Evolutionary conservation across 2,113 vertebrate genomes (phyloP), one percentile per base, ranked within the genome.

Genomic region (Tragelaphus strepsiceros): DNA sequence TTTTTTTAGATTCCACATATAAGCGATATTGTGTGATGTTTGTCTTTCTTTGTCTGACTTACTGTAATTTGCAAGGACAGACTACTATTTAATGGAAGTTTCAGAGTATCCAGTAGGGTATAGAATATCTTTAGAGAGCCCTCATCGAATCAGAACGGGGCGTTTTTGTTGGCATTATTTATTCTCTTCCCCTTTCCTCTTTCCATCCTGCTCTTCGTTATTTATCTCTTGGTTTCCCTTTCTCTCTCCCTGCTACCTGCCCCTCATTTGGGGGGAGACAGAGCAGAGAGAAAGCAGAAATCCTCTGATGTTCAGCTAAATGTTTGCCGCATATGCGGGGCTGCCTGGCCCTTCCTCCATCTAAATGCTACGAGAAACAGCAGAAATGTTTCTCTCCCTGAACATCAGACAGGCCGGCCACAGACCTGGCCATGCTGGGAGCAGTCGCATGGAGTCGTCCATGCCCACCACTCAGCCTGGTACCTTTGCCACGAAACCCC

Each of bases 361-460:
- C 58, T 91, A 78, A 77, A 91, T 96, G 85, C 74, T 88, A 9
- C 2, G 46, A 93, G 86, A 97, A 91, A 49, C 28, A 1, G 24
- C 46, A 90, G 96, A 83, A 95, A 51, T 12, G 26, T 61, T 95
- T 91, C n/a, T 88, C 54, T 83, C 88, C 93, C 78, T 51, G 35
- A 51, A n/a, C 67, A 64, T 26, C 46, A 12, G 22, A 92, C 30
- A 0, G n/a, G 2, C 62, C 85, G 94, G 97, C 93, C 91, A 88
- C 78, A 53, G 88, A 30, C 9, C 62, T 9, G 0, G 5, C 5
- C 7, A 1, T 6, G 21, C 95, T 30, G 39, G 28, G 80, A 88
- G 6, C 9, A 0, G 7, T 54, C 19, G 1, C 30, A 1, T 4
- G 15, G 17, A 6, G 71, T 67, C 84, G 61, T 30, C 86, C 1